These are phyloP conservation scores for Hypotaenidia okinawae DNA, from an alignment of 2,797 vertebrate species.

Conservation along the genomic window DNA sequence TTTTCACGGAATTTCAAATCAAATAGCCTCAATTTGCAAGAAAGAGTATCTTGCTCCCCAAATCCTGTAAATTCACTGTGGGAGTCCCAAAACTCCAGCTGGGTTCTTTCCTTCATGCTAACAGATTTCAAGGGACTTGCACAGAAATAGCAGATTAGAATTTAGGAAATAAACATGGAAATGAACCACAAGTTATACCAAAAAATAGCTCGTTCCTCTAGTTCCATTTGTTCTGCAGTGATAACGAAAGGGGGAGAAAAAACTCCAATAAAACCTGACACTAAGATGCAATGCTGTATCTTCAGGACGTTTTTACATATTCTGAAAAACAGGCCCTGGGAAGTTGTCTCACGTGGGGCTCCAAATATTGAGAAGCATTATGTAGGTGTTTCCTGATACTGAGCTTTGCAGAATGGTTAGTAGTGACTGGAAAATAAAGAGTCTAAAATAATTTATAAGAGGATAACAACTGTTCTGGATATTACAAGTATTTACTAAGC, in stretches of 20 bases:
- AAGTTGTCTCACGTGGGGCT: background rate
- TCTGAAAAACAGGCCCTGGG: background rate
- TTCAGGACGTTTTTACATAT: background rate
- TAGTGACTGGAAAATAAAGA: background rate
- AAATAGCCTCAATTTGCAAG: slow-evolving; percentile 19
- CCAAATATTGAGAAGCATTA: background rate
- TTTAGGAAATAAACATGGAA: background rate
- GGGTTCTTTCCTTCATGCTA: background rate
- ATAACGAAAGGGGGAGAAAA: background rate
- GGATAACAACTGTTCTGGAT: background rate
- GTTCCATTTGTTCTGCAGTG: background rate
- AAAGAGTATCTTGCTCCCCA: background rate
- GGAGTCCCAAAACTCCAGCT: slow-evolving; percentile 4
- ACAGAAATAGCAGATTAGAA: slow-evolving; percentile 26
- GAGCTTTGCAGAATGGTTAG: background rate
- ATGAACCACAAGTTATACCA: background rate
- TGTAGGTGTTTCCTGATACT: background rate
- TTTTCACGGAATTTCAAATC: slow-evolving; percentile 12
- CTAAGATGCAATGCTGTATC: background rate
- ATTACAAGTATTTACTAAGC: background rate
- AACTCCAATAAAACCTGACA: background rate
- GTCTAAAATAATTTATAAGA: background rate
- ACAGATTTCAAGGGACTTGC: slow-evolving; percentile 25
- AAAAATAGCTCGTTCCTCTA: background rate
- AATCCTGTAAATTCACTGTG: background rate